Evolutionary conservation across 2,113 vertebrate genomes (phyloP).

Genomic region (Neotragus pygmaeus): DNA sequence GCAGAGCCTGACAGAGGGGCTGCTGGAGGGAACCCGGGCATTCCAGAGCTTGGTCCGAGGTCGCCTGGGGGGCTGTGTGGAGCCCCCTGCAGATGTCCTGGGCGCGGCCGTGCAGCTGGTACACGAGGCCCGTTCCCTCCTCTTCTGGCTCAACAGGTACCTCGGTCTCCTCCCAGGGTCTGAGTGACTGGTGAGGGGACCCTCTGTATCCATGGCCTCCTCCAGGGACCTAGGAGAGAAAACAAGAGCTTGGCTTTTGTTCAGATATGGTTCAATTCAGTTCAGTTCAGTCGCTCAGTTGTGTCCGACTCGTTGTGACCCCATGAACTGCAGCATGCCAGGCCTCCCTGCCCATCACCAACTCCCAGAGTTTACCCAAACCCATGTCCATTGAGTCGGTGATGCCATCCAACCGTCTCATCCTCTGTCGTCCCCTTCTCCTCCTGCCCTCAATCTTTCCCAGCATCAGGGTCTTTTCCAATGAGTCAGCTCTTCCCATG

Average conservation of each 20-base stretch:
- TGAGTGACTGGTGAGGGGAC: not conserved
- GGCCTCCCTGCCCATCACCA: too few relatives aligned
- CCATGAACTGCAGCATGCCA: too few relatives aligned
- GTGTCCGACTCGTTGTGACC: too few relatives aligned
- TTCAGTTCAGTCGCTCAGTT: not conserved
- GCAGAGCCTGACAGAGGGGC: conserved; percentile 83
- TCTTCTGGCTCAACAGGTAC: conserved; percentile 93
- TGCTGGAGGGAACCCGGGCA: conserved; percentile 79
- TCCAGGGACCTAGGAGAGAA: not conserved
- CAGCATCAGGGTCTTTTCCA: not conserved
- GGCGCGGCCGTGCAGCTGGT: conserved; percentile 84
- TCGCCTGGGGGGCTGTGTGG: conserved; percentile 64
- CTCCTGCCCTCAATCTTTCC: not conserved
- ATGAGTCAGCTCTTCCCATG: not conserved
- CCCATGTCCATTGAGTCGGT: too few relatives aligned
- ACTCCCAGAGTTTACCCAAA: too few relatives aligned
- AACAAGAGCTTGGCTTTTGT: not conserved
- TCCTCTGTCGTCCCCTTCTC: not conserved
- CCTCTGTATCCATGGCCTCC: not conserved
- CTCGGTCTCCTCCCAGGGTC: not conserved
- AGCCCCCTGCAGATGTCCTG: conserved; percentile 80
- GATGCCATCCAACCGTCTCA: too few relatives aligned
- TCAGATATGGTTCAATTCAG: not conserved
- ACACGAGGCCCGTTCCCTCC: conserved; percentile 84
- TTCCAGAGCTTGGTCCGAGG: conserved; percentile 84